These are phyloP conservation scores for Sarcophaga subvicina DNA, from an alignment of 2,888 invertebrate genomes.

Conservation along the genomic window DNA sequence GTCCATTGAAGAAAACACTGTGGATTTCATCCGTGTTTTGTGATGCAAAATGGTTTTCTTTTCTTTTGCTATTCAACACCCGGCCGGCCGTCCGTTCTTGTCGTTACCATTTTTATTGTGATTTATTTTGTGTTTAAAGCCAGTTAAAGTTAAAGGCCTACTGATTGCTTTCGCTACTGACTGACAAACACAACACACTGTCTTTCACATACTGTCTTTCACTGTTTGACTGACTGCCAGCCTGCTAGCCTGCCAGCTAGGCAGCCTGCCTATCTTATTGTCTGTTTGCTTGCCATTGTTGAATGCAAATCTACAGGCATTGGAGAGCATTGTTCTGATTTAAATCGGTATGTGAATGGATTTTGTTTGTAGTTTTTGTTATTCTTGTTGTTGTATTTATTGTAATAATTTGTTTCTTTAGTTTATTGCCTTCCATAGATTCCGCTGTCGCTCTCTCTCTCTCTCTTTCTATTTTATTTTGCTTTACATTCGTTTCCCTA, in stretches of 20 bases:
- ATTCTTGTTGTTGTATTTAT: slow-evolving; percentile 17
- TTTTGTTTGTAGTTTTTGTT: slow-evolving; percentile 3
- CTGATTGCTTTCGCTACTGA: slow-evolving; percentile 34
- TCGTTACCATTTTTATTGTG: not conserved
- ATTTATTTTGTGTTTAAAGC: not conserved
- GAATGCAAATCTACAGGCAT: not conserved
- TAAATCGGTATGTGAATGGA: slow-evolving; percentile 37
- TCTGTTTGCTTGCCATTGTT: not conserved
- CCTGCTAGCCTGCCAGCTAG: too few species aligned
- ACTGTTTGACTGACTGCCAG: not conserved
- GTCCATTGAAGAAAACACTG: not conserved
- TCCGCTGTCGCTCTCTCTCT: not conserved
- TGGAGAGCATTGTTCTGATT: slow-evolving; percentile 53
- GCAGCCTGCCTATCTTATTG: not conserved
- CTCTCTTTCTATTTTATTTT: too few species aligned
- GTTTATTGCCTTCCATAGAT: not conserved
- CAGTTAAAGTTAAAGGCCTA: slow-evolving; percentile 35
- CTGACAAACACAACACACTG: not conserved
- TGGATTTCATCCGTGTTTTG: not conserved
- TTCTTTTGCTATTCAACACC: too few species aligned
- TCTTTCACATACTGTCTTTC: not conserved
- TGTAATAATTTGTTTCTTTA: slow-evolving; percentile 12
- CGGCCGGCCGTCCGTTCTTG: too few species aligned
- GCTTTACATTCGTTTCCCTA: too few species aligned
- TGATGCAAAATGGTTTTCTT: too few species aligned